Evolutionary conservation across 2,888 invertebrate species (phyloP).

Genomic region (Agelastica alni): DNA sequence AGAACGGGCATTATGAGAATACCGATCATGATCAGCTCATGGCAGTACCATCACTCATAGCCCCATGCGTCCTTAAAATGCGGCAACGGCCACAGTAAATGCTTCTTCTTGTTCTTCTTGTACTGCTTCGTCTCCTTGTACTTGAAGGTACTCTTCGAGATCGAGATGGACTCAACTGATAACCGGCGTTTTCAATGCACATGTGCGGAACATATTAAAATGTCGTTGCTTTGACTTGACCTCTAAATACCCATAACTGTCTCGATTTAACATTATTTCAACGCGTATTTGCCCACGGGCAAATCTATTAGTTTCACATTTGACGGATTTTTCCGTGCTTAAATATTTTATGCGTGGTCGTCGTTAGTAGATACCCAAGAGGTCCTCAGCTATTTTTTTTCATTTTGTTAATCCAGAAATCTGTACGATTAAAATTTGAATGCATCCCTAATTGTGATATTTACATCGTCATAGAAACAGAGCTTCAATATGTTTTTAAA

Average conservation of each 20-base stretch:
- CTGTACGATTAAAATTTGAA: no score
- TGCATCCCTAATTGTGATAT: no score
- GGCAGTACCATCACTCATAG: conserved; percentile 46
- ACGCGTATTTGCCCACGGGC: conserved; percentile 14
- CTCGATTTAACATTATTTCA: conserved; percentile 31
- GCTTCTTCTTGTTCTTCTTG: conserved; percentile 35
- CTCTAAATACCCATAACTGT: conserved; percentile 40
- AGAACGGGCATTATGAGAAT: conserved; percentile 44
- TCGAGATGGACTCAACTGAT: conserved; percentile 40
- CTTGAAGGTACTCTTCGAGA: conserved; percentile 39
- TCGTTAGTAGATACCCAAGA: no score
- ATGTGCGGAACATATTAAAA: conserved; percentile 43
- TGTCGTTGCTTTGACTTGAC: conserved; percentile 42
- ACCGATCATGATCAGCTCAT: conserved; percentile 46
- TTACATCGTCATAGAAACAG: no score
- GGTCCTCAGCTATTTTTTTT: no score
- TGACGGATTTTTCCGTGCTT: no score
- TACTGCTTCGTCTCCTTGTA: conserved; percentile 27
- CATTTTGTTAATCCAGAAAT: no score
- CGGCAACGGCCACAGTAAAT: conserved; percentile 38
- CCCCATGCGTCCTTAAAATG: conserved; percentile 43
- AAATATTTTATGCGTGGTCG: no score
- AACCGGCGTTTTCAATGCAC: conserved; percentile 40
- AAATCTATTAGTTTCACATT: no score
- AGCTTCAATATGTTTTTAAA: no score